These are phyloP conservation scores for Alethe castanea DNA, from an alignment of 2,113 vertebrate genomes.

Conservation along the genomic window DNA sequence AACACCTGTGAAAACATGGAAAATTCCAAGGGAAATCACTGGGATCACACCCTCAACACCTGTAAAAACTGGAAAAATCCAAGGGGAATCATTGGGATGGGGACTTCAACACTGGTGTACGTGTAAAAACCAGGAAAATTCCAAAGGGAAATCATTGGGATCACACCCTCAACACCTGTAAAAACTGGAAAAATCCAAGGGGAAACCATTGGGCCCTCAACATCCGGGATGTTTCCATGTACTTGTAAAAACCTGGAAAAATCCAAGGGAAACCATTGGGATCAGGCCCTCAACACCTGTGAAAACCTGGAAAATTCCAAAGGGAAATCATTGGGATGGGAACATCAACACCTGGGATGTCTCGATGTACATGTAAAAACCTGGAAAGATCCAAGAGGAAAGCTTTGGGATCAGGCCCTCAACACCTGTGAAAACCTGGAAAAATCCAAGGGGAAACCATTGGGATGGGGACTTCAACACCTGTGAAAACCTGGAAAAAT, in stretches of 20 bases:
- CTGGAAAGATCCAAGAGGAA: too few species aligned
- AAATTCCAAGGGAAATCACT: background rate
- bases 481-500: background rate
- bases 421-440: background rate
- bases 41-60: background rate
- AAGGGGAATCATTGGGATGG: background rate
- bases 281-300: background rate
- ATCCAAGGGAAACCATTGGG: accelerated
- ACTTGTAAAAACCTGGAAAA: too few species aligned
- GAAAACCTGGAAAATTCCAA: background rate
- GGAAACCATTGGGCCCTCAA: accelerated
- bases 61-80: background rate
- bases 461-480: background rate
- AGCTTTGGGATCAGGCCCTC: too few species aligned
- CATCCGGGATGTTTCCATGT: background rate
- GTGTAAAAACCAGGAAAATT: background rate
- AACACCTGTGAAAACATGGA: too few species aligned
- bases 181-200: background rate
- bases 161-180: background rate
- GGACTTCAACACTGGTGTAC: background rate
- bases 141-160: too few species aligned
- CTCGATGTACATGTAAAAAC: too few species aligned
- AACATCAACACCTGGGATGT: background rate
- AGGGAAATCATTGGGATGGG: too few species aligned
- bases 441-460: too few species aligned